Base-by-base conservation (phyloP, 2,888 invertebrate species). In the Lepidonotus clava region DNA sequence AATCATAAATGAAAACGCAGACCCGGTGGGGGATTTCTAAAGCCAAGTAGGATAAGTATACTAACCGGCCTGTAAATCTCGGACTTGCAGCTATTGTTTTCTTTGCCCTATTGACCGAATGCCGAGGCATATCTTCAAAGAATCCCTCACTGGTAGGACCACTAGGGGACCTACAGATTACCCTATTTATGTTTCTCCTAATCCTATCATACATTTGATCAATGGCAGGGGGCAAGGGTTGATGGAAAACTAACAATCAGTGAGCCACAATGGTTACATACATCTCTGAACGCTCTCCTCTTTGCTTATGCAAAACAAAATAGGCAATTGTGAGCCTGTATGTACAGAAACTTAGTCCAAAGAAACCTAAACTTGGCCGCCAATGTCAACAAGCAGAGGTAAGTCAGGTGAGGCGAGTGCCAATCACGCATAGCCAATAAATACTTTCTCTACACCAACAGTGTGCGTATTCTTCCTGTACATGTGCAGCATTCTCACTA, bases 151-250 rank as follows among this genome's bases (percentile, higher is more conserved):
- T 28, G 4, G 24, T 28, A 61, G n/a, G 1, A 28, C 18, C 21
- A 2, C 53, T 53, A 61, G 24, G 11, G 61, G 61, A 32, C 28
- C 61, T n/a, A n/a, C 28, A 61, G 61, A 61, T 61, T 61, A 61
- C 24, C 61, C 61, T 61, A 61, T 61, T 61, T 61, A 61, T 61
- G 61, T 61, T 61, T 28, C 61, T 61, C 61, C 28, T 61, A 61
- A 61, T 61, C 61, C 61, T 28, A 61, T 61, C 61, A 61, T 32
- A n/a, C 28, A 5, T 6, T 61, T 28, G 61, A 61, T 61, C 61
- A 61, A 61, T 61, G 28, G 28, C 0, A n/a, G 11, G 61, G 28
- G 24, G 24, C 61, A 28, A 61, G 61, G 11, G 18, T 32, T 28
- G 61, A 61, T 61, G 61, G 32, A 61, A 61, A 61, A 24, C 61